Base-by-base conservation (phyloP, 2,113 vertebrate species). In the Cisticola juncidis region DNA sequence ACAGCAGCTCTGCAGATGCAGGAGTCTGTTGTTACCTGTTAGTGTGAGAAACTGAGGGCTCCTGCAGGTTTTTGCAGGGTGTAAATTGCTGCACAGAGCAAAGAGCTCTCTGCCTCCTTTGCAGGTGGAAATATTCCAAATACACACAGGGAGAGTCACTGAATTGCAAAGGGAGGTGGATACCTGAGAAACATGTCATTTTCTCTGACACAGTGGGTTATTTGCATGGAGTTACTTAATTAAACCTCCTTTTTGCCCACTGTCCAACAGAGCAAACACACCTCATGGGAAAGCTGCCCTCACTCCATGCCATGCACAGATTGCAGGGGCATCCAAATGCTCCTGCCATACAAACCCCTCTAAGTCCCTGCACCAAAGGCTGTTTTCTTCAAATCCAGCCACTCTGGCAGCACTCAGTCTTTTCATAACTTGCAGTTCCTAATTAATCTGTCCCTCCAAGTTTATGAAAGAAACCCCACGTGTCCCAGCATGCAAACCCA, bases 21-120 rank as follows among this genome's bases (percentile, higher is more conserved):
- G 72, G 23, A 86, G 18, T 1, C 0, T 5, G 8, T 12, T 57
- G 36, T 20, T 12, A 18, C 1, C 4, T 2, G 5, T 26, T 5
- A 40, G 20, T 57, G 22, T 0, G 36, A 78, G 82, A 81, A 94
- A 79, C 45, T 1, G 48, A 31, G 87, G 14, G 4, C 1, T 54
- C 35, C 79, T 35, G 79, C 45, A 40, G 61, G 22, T 7, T n/a
- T 83, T 50, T 26, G 11, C 26, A 60, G 45, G 80, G 36, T 79
- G 58, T 21, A 91, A 69, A 92, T 12, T 70, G 45, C n/a, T 94
- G 68, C n/a, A 65, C 56, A 68, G 57, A 65, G 54, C 40, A 38
- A 62, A 74, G 24, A 58, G 45, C 23, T 45, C 23, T 40, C 57
- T 29, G 76, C 60, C 42, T 31, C 44, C 69, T 84, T 61, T 69